Evolutionary conservation across 2,888 invertebrate species (phyloP), one percentile per base, ranked within the genome.

Genomic region (Parelbella ahira): DNA sequence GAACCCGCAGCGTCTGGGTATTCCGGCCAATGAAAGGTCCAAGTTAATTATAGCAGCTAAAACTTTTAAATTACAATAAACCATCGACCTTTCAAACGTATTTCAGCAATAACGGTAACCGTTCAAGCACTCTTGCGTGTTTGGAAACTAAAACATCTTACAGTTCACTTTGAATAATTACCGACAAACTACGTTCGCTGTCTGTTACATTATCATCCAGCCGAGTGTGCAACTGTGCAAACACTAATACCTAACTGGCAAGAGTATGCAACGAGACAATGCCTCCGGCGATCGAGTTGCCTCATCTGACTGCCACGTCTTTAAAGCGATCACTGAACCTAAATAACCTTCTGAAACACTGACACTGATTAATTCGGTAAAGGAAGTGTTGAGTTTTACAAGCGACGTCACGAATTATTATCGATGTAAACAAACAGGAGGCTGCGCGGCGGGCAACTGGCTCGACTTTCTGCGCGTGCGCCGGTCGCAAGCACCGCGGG

Each of bases 381-480:
- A 7, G 15, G 15, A 32, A 19, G 9, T 39, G 13, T 38, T 24
- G 8, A 30, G 30, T 38, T 18, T 39, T 29, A 39, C n/a, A 11
- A 25, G 36, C 24, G 38, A 48, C 44, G 44, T 45, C 43, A 48
- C 44, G 29, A 45, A 39, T 24, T 33, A 25, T 20, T 39, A 32
- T 30, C 42, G 58, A 64, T 76, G 81, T 84, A 81, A 86, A 86
- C 82, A 87, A 86, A 74, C 75, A 71, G 76, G 82, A 86, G 86
- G 84, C 83, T 83, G 82, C 76, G 78, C 81, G 80, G 74, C 78
- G 72, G 63, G 68, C 81, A 74, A 83, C 87, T 84, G 83, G 80
- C 77, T 74, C 58, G 64, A 63, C 62, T 72, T 64, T 67, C 62
- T 79, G 84, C 84, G 83, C 82, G 75, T 67, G 80, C 83, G 80